Percentiles rank a stretch among this genome's conserved stretches.
phyloP scores from a whole-genome alignment of 1,140 invertebrate species.

The Maconellicoccus hirsutus region DNA sequence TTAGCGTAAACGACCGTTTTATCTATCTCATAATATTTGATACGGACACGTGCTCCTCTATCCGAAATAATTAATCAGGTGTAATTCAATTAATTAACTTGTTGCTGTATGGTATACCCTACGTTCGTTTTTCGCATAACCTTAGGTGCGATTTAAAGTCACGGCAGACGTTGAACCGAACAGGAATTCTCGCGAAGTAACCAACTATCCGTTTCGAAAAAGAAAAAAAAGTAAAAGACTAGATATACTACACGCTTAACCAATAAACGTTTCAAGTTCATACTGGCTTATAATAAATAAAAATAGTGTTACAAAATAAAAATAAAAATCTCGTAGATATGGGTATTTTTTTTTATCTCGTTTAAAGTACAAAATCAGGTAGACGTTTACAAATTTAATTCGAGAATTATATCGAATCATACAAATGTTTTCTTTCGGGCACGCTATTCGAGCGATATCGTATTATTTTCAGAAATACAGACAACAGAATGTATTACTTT shows the following conservation, averaged over 20 bases:
- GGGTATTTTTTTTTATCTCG: background rate
- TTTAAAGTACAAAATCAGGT: background rate
- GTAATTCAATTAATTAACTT: constrained; percentile 6
- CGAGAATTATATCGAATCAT: no score
- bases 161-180: background rate
- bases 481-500: no score
- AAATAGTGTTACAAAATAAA: background rate
- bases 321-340: background rate
- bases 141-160: background rate
- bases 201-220: background rate
- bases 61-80: constrained; percentile 9
- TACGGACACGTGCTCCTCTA: background rate
- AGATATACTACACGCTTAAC: background rate
- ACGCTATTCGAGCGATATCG: no score
- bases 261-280: background rate
- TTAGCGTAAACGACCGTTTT: background rate
- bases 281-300: background rate
- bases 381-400: no score
- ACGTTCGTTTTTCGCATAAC: background rate
- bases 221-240: background rate
- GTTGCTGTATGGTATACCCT: background rate
- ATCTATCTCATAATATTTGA: background rate
- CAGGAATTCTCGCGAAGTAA: background rate
- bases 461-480: no score
- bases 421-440: no score